Evolutionary conservation across 2,888 invertebrate species (phyloP).

Genomic region (Eristalinus aeneus): DNA sequence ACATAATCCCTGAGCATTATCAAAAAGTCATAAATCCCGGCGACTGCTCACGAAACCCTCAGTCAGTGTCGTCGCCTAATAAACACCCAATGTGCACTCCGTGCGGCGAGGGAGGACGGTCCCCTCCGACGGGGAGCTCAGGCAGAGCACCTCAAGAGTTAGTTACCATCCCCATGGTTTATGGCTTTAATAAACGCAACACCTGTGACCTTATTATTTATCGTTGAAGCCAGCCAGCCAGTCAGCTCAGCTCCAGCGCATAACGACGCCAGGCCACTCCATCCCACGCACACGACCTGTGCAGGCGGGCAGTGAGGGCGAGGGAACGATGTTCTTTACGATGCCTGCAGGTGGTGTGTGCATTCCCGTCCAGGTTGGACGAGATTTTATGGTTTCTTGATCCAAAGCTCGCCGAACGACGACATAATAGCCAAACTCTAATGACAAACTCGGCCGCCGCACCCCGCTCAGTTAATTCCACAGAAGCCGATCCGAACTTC

Average conservation of each 20-base stretch:
- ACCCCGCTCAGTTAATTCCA: slow-evolving; percentile 14
- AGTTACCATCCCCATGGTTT: slow-evolving; percentile 66
- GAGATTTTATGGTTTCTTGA: slow-evolving; percentile 33
- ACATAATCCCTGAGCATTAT: slow-evolving; percentile 67
- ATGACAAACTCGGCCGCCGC: slow-evolving; percentile 18
- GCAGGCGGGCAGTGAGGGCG: not conserved
- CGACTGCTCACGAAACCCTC: slow-evolving; percentile 52
- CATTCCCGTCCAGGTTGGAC: slow-evolving; percentile 12
- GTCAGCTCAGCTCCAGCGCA: slow-evolving; percentile 30
- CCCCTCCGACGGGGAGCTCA: slow-evolving; percentile 17
- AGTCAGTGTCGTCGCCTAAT: slow-evolving; percentile 58
- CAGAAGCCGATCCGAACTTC: slow-evolving; percentile 41
- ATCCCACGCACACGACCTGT: not conserved
- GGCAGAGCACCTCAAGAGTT: slow-evolving; percentile 50
- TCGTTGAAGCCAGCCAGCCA: slow-evolving; percentile 20
- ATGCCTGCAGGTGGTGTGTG: slow-evolving; percentile 49
- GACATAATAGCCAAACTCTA: slow-evolving; percentile 5
- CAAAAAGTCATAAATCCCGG: slow-evolving; percentile 69
- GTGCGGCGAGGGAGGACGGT: slow-evolving; percentile 7
- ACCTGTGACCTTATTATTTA: slow-evolving; percentile 70
- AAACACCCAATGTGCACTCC: slow-evolving; percentile 69
- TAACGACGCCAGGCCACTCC: slow-evolving; percentile 1
- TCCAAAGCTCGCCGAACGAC: not conserved
- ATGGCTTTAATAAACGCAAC: slow-evolving; percentile 69
- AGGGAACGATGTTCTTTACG: slow-evolving; percentile 39